These are phyloP conservation scores for Trichosurus vulpecula DNA, from an alignment of 2,797 vertebrate species.

Conservation along the genomic window DNA sequence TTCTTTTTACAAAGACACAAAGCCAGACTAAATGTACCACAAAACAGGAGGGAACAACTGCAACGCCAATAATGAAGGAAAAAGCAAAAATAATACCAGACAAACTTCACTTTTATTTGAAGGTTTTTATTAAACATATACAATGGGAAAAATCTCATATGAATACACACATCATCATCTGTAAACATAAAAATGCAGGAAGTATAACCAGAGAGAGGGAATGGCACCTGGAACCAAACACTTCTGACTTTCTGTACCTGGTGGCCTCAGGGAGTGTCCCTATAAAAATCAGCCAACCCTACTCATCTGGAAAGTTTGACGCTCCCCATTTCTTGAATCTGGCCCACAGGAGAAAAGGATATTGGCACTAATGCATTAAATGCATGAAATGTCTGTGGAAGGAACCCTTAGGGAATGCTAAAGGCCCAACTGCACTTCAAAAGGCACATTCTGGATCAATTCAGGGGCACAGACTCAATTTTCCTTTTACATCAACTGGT, in stretches of 20 bases:
- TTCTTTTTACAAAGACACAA: background rate
- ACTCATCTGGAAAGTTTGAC: accelerated
- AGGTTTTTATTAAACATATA: background rate
- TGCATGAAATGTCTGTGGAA: background rate
- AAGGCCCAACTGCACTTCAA: background rate
- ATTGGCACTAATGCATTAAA: background rate
- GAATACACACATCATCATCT: background rate
- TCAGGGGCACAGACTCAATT: background rate
- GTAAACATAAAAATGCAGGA: background rate
- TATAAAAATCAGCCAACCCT: accelerated
- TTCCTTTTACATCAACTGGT: background rate
- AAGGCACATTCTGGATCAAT: background rate
- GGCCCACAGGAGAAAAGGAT: background rate
- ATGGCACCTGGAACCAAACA: background rate
- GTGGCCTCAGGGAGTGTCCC: background rate
- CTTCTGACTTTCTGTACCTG: background rate
- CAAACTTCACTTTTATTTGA: background rate
- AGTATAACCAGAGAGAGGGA: background rate
- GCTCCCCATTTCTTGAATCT: background rate
- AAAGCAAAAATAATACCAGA: background rate
- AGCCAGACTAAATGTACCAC: background rate
- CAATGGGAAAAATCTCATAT: background rate
- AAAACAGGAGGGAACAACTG: background rate
- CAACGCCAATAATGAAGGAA: background rate
- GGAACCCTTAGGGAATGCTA: background rate